Percentiles rank a stretch among this genome's conserved stretches.
These are phyloP conservation scores for Anguilla rostrata DNA, from an alignment of 2,113 vertebrate species.

Conservation along the genomic window DNA sequence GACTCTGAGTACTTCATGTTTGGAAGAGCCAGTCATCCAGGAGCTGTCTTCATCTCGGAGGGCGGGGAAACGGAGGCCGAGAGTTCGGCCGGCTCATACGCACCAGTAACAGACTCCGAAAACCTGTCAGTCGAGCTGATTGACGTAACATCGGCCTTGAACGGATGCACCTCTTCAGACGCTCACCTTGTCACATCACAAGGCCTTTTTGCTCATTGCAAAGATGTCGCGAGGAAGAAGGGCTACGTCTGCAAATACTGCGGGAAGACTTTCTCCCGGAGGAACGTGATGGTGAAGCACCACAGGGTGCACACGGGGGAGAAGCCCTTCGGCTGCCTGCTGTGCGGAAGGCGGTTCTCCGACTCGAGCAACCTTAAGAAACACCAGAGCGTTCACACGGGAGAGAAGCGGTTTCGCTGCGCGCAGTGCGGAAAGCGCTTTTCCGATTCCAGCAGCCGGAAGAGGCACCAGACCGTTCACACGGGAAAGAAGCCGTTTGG, in stretches of 20 bases:
- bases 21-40: constrained; percentile 45
- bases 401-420: constrained; percentile 52
- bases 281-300: constrained; percentile 19
- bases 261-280: constrained; percentile 2
- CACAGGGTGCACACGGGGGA: constrained; percentile 46
- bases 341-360: constrained; percentile 52
- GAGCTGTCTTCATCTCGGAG: constrained; percentile 42
- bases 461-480: constrained; percentile 59
- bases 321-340: constrained; percentile 47
- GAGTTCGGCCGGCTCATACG: constrained; percentile 38
- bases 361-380: constrained; percentile 52
- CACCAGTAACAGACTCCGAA: constrained; percentile 4
- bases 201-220: not conserved
- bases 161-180: not conserved
- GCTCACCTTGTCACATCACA: not conserved
- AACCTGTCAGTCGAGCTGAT: constrained; percentile 15
- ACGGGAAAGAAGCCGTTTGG: constrained; percentile 41
- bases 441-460: constrained; percentile 52
- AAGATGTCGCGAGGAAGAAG: constrained; percentile 5
- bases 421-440: constrained; percentile 55
- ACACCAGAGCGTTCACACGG: constrained; percentile 56
- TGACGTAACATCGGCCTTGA: not conserved
- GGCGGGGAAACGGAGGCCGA: constrained; percentile 23
- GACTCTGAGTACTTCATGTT: constrained; percentile 43
- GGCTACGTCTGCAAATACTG: not conserved